Base-by-base conservation (phyloP, 2,797 vertebrate species). In the Anas georgica region DNA sequence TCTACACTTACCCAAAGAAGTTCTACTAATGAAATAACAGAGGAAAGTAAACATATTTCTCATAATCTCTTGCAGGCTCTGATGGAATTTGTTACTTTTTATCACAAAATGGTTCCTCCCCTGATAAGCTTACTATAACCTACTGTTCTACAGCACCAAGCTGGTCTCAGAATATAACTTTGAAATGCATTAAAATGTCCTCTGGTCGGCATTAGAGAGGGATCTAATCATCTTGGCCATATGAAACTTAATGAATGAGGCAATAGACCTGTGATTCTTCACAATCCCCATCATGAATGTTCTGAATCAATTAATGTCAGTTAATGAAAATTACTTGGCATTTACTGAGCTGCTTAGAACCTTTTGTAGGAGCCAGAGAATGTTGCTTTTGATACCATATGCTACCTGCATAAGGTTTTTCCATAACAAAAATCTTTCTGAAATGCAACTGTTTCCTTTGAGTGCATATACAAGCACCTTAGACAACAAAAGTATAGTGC, bases 311-410 rank as follows among this genome's bases (percentile, higher is more conserved):
- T 45, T 45, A 63, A 26, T 76, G 77, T 28, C 55, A 35, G 86
- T 91, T 90, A 41, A 60, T 58, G 63, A 50, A 73, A 96, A 91
- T 56, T 10, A 33, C 73, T 81, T 94, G 92, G 82, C 93, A 94
- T 95, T 94, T 93, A 64, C 77, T 29, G 52, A 91, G 90, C 67
- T 84, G 26, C 81, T 63, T 43, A 75, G 59, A 72, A 77, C 56
- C 54, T 95, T 43, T 50, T 60, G 56, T 45, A 74, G 45, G 64
- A 92, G 50, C 23, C 63, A 39, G 14, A 48, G 63, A 66, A 68
- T 22, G 17, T 5, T 33, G 8, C 16, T 29, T 74, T 82, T 70
- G 0, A 10, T 50, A 3, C 52, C 73, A 45, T 33, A 83, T 74
- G 63, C 41, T 74, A 58, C 83, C 68, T 58, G 70, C 63, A 70